A percentile compares a stretch with the other conserved stretches of the same genome.
Conservation (phyloP, 2,113 vertebrate genomes). For the Stomatorhinus ivindoensis region DNA sequence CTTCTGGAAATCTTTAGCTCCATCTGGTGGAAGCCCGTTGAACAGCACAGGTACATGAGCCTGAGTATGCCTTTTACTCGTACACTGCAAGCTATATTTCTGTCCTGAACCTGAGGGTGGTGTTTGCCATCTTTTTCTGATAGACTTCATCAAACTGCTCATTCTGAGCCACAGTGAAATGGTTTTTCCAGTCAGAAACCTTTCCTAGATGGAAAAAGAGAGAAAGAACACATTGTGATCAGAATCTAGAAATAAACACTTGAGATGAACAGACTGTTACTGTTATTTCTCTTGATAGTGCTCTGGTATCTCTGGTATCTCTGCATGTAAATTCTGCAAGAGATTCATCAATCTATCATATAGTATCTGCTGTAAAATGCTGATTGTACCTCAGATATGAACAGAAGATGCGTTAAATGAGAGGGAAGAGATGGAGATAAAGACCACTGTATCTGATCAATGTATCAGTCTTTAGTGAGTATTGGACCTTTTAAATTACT, state of each 20-base stretch:
- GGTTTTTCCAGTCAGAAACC: conserved; percentile 53
- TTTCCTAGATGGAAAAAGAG: conserved; percentile 40
- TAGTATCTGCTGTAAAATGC: not conserved
- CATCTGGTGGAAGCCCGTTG: not conserved
- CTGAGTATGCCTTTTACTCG: too few relatives aligned
- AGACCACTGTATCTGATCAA: not conserved
- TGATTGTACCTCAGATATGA: not conserved
- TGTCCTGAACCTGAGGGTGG: conserved; percentile 38
- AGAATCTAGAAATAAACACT: not conserved
- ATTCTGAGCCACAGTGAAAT: conserved; percentile 54
- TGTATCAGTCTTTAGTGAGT: not conserved
- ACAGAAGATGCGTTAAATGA: not conserved
- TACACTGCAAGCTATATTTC: conserved; percentile 26
- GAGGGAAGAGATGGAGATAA: not conserved
- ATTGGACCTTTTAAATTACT: not conserved
- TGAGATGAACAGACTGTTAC: not conserved
- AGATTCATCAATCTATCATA: not conserved
- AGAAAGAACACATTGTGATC: not conserved
- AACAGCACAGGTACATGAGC: not conserved
- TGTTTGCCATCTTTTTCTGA: conserved; percentile 48
- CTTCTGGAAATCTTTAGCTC: not conserved
- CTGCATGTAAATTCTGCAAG: not conserved
- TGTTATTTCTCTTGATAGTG: not conserved
- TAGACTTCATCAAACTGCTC: conserved; percentile 56
- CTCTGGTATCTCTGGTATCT: not conserved